Percentiles rank a stretch among this genome's conserved stretches.
These are phyloP conservation scores for Rhorus exstirpatorius DNA, from an alignment of 2,888 invertebrate species.

Conservation along the genomic window DNA sequence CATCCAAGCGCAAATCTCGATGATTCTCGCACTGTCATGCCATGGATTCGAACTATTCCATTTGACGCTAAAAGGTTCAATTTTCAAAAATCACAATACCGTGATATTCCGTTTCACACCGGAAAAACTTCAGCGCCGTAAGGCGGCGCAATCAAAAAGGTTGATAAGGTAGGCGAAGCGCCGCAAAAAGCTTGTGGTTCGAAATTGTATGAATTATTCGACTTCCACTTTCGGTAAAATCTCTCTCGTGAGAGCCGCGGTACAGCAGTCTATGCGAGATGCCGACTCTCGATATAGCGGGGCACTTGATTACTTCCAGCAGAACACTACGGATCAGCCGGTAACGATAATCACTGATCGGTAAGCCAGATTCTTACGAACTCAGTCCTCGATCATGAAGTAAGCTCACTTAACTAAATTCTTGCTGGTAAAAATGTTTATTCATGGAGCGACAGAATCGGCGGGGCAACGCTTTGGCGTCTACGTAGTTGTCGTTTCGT, in stretches of 20 bases:
- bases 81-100: no score
- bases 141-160: neutral
- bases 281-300: neutral
- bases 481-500: conserved; percentile 32
- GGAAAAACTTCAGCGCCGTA: neutral
- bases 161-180: neutral
- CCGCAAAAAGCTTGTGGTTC: neutral
- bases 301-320: neutral
- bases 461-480: conserved; percentile 25
- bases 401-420: neutral
- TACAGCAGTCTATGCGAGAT: neutral
- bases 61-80: no score
- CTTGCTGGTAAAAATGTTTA: conserved; percentile 16
- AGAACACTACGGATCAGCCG: neutral
- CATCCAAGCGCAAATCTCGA: neutral
- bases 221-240: neutral
- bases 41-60: no score
- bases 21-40: neutral
- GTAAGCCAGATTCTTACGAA: neutral
- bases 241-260: neutral
- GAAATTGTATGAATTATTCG: neutral
- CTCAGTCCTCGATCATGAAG: conserved; percentile 14
- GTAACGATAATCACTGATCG: neutral
- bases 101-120: neutral
- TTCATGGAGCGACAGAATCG: conserved; percentile 14